Percentiles rank a stretch among this genome's conserved stretches.
Conservation (phyloP, 2,113 vertebrate genomes). For the Atrichornis clamosus region DNA sequence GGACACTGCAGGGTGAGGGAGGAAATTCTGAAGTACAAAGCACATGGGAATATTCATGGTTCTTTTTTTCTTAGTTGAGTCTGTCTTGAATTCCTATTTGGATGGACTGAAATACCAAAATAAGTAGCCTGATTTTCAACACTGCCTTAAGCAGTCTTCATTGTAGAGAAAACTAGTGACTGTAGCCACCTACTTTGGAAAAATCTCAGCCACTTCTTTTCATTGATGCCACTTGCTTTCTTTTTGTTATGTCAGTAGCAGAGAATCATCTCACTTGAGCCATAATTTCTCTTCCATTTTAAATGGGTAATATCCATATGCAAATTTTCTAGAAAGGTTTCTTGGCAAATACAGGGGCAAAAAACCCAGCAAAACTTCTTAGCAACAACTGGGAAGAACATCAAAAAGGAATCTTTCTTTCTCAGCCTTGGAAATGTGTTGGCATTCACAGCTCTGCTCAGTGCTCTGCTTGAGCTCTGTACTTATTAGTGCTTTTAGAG, state of each 20-base stretch:
- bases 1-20: background rate
- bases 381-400: constrained; percentile 51
- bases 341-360: background rate
- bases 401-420: constrained; percentile 21
- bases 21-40: background rate
- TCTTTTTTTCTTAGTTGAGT: background rate
- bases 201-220: background rate
- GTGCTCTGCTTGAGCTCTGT: background rate
- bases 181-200: background rate
- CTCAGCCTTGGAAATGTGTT: background rate
- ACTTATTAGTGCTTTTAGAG: background rate
- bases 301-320: background rate
- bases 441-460: background rate
- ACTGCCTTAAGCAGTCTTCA: background rate
- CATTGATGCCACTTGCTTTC: background rate
- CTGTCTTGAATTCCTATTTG: background rate
- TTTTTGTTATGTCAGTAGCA: background rate
- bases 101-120: background rate
- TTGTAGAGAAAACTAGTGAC: background rate
- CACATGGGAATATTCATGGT: background rate
- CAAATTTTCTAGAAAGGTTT: background rate
- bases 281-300: background rate
- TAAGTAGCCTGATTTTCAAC: background rate
- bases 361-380: background rate
- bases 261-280: background rate